Evolutionary conservation across 2,113 vertebrate species (phyloP), one percentile per base, ranked within the genome.

Genomic region (Oryzias woworae): DNA sequence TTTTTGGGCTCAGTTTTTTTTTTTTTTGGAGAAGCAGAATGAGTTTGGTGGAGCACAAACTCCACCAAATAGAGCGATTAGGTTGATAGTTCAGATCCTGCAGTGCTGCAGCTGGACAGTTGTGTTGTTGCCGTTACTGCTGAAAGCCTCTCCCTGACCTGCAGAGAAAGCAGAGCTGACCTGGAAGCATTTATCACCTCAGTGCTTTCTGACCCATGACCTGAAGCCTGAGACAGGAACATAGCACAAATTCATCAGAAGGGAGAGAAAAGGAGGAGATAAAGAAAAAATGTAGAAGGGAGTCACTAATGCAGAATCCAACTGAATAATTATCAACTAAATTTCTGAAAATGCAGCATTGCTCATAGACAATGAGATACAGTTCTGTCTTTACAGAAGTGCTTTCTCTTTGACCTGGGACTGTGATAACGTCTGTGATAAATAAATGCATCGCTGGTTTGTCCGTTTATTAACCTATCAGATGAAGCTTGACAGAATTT

Each of bases 121-220:
- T 75, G 70, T 48, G 67, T 73, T 87, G 83, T 71, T 83, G 82
- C 85, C 78, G 84, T 85, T 76, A 58, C 54, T 68, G 83, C 69
- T 80, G 51, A 84, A 87, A 70, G 31, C 61, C 51, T 70, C 69
- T 73, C 41, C 56, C 49, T 69, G 80, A 82, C 78, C 82, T 47
- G 49, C 26, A 73, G 53, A 82, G 82, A 84, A 77, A 69, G 77
- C 68, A 79, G 82, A 75, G 74, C 23, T 85, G 85, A 85, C 85
- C 85, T 86, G 82, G 85, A 87, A 86, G 85, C 80, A 84, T 86
- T 89, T 85, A 85, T 88, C 87, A 87, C 84, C 77, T 62, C 62
- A 7, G 49, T 62, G 78, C 62, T 73, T 75, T 81, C 62, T 82
- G 83, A 87, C 74, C 81, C 36, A 1, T 72, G 73, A 73, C 73